Conservation (phyloP, 2,113 vertebrate genomes). For the Brienomyrus longianalis region DNA sequence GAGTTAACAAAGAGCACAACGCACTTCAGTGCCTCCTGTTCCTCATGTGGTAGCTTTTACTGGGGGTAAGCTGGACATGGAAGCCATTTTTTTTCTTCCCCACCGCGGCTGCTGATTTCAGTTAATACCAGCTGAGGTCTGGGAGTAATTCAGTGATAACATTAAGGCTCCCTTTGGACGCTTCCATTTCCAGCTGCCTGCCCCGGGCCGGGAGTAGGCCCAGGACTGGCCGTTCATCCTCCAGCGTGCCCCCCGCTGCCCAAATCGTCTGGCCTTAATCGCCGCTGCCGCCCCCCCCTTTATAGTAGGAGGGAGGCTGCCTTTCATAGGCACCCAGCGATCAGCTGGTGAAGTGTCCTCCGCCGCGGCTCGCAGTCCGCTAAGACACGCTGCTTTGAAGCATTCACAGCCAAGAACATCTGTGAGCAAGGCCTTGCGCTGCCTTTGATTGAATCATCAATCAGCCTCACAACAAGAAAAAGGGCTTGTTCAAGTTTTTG, state of each 20-base stretch:
- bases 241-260: background rate
- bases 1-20: slow-evolving; percentile 39
- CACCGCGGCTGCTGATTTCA: slow-evolving; percentile 23
- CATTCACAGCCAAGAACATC: background rate
- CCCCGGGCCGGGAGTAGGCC: background rate
- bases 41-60: slow-evolving; percentile 59
- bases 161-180: slow-evolving; percentile 31
- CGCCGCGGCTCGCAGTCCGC: too few species aligned
- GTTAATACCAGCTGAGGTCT: slow-evolving; percentile 37
- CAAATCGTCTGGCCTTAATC: background rate
- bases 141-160: slow-evolving; percentile 46
- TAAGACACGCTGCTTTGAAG: background rate
- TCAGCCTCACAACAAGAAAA: background rate
- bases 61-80: slow-evolving; percentile 31
- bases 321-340: background rate
- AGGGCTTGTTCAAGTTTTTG: background rate
- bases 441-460: background rate
- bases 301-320: background rate
- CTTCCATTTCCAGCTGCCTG: slow-evolving; percentile 26
- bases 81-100: slow-evolving; percentile 41
- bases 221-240: background rate
- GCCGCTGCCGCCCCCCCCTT: background rate
- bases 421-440: background rate
- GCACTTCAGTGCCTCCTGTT: slow-evolving; percentile 28
- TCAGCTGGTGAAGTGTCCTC: background rate